Percentiles rank a stretch among this genome's conserved stretches.
These are phyloP conservation scores for Melanargia galathea DNA, from an alignment of 2,888 invertebrate genomes.

Conservation along the genomic window DNA sequence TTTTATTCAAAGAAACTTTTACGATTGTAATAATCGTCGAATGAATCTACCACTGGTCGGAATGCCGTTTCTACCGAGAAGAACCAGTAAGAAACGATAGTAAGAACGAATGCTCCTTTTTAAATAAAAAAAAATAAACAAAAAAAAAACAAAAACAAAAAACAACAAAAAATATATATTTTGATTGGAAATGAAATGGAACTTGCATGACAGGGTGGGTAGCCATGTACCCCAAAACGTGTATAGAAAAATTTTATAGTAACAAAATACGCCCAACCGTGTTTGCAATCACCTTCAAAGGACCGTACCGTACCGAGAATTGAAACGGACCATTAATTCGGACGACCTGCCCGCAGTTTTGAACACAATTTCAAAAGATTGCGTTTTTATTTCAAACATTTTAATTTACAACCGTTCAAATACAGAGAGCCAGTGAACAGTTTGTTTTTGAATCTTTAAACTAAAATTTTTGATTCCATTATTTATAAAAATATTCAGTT, in stretches of 20 bases:
- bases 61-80: too few relatives aligned
- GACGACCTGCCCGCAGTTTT: conserved; percentile 15
- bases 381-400: conserved; percentile 41
- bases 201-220: background rate
- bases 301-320: conserved; percentile 9
- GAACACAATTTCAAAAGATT: conserved; percentile 29
- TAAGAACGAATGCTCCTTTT: too few relatives aligned
- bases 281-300: conserved; percentile 21
- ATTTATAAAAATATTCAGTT: background rate
- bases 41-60: too few relatives aligned
- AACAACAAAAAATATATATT: too few relatives aligned
- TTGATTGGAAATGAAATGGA: conserved; percentile 18
- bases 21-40: too few relatives aligned
- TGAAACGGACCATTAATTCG: conserved; percentile 28
- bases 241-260: background rate
- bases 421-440: background rate
- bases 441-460: conserved; percentile 1
- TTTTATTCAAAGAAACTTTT: too few relatives aligned
- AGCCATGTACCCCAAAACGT: conserved; percentile 12
- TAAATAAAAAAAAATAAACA: too few relatives aligned
- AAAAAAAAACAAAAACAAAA: too few relatives aligned
- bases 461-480: background rate
- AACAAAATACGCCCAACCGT: conserved; percentile 11
- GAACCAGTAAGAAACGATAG: too few relatives aligned
- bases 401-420: conserved; percentile 36